Percentiles rank a stretch among this genome's conserved stretches.
Evolutionary conservation across 1,140 invertebrate genomes (phyloP).

Genomic region (Hyles vespertilio): DNA sequence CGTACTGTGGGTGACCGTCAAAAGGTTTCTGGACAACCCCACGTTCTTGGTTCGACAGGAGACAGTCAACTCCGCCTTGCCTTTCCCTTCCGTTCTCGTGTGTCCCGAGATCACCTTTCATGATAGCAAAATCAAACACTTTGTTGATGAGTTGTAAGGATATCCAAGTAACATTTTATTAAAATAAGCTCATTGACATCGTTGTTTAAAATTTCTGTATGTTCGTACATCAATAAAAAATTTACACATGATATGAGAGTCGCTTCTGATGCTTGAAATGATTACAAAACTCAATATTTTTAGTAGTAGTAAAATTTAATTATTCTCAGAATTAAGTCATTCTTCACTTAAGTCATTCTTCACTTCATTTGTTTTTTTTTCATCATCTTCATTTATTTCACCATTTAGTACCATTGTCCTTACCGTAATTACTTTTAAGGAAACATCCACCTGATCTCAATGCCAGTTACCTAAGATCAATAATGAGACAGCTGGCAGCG

Average conservation of each 20-base stretch:
- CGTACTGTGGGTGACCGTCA: conserved; percentile 26
- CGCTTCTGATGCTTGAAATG: too few species aligned
- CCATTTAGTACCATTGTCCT: too few species aligned
- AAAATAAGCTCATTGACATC: conserved; percentile 2
- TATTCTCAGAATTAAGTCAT: too few species aligned
- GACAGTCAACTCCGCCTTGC: neutral
- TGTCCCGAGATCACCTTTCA: conserved; percentile 40
- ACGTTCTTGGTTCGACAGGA: conserved; percentile 34
- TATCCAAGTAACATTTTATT: conserved; percentile 1
- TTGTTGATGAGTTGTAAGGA: conserved; percentile 36
- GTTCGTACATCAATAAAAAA: too few species aligned
- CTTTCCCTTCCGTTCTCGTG: conserved; percentile 39
- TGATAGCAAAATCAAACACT: conserved; percentile 31
- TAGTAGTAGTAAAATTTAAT: too few species aligned
- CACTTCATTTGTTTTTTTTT: too few species aligned
- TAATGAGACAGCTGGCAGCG: conserved; percentile 38
- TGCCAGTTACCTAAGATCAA: conserved; percentile 14
- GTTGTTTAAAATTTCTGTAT: neutral
- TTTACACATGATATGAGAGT: too few species aligned
- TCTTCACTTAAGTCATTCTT: too few species aligned
- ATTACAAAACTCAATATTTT: too few species aligned
- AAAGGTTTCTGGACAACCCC: conserved; percentile 34
- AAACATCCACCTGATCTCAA: conserved; percentile 28
- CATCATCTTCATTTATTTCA: too few species aligned
- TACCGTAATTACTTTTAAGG: conserved; percentile 12